Percentiles rank a stretch among this genome's conserved stretches.
Conservation (phyloP, 2,113 vertebrate genomes). For the Larimichthys polyactis region DNA sequence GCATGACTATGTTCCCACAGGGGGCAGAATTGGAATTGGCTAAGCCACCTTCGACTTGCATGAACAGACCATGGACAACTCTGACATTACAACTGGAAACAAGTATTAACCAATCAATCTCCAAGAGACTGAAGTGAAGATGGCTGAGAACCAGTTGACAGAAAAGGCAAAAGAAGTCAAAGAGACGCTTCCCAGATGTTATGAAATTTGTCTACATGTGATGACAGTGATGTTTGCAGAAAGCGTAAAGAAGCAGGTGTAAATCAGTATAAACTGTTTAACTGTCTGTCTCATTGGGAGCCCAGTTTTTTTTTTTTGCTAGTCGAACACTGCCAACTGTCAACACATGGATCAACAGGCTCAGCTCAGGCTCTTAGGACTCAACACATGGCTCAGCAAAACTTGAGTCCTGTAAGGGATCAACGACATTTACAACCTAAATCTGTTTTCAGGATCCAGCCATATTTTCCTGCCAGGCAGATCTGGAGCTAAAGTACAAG, state of each 20-base stretch:
- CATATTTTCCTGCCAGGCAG: neutral
- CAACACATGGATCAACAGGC: neutral
- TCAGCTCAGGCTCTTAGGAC: neutral
- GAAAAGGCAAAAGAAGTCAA: neutral
- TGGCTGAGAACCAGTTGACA: neutral
- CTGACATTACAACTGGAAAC: neutral
- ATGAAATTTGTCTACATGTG: too few relatives aligned
- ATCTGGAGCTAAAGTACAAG: neutral
- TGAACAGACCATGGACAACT: neutral
- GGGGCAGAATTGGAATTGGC: neutral
- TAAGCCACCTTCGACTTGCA: neutral
- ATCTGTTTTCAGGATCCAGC: neutral
- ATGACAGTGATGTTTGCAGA: neutral
- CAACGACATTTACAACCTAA: neutral
- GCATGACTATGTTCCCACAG: neutral
- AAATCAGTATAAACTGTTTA: neutral
- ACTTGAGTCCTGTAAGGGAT: neutral
- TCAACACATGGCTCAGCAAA: slow-evolving; percentile 9
- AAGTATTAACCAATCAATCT: neutral
- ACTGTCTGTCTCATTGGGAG: neutral
- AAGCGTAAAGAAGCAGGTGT: neutral
- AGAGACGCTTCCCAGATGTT: too few relatives aligned
- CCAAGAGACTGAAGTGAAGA: neutral
- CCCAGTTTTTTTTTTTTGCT: neutral
- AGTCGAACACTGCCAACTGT: neutral